phyloP scores from a whole-genome alignment of 2,888 invertebrate genomes.

The Isotomurus palustris region DNA sequence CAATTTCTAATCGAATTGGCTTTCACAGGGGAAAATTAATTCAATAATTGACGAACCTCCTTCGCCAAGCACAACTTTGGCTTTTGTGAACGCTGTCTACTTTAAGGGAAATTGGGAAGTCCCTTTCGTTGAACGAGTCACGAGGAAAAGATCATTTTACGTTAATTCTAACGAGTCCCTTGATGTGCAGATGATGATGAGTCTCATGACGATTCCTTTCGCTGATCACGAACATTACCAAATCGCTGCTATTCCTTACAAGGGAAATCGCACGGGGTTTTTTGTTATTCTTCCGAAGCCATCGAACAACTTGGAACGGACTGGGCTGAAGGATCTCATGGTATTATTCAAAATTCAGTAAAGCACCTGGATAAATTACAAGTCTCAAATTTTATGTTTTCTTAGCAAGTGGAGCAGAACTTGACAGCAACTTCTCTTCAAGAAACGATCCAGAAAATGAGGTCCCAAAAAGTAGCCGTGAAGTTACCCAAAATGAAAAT shows the following conservation, averaged over 20 bases:
- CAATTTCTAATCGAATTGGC: neutral
- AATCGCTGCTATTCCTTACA: slow-evolving; percentile 67
- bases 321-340: slow-evolving; percentile 45
- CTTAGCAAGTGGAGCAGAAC: slow-evolving; percentile 23
- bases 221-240: slow-evolving; percentile 57
- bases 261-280: slow-evolving; percentile 59
- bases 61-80: slow-evolving; percentile 57
- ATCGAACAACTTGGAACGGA: slow-evolving; percentile 52
- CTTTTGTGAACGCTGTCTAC: slow-evolving; percentile 65
- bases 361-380: neutral
- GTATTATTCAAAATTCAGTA: neutral
- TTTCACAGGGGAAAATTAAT: slow-evolving; percentile 56
- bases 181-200: slow-evolving; percentile 63
- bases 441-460: slow-evolving; percentile 19
- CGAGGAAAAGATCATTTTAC: slow-evolving; percentile 58
- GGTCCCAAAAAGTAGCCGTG: slow-evolving; percentile 36
- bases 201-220: slow-evolving; percentile 60
- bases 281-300: slow-evolving; percentile 61
- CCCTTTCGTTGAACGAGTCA: slow-evolving; percentile 58
- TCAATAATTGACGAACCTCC: slow-evolving; percentile 58
- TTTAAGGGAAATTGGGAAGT: slow-evolving; percentile 67
- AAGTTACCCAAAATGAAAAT: slow-evolving; percentile 68
- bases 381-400: neutral
- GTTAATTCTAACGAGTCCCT: slow-evolving; percentile 48
- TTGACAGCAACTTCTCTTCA: slow-evolving; percentile 9